Evolutionary conservation across 2,113 vertebrate genomes (phyloP).

Genomic region (Meriones unguiculatus): DNA sequence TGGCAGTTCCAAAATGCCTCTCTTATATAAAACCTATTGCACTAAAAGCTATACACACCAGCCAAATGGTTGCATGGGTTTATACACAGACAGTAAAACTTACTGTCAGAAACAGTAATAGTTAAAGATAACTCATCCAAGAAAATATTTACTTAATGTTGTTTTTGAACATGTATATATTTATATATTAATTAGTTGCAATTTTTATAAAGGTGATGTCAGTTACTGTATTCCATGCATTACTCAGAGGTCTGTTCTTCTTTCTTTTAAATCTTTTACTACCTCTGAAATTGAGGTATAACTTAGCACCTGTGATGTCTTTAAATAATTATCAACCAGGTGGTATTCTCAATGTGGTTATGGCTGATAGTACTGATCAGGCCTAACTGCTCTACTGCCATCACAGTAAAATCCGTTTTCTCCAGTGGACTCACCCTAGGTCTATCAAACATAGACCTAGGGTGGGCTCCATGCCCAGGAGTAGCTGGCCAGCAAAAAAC

Average conservation of each 20-base stretch:
- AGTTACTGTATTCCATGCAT: background rate
- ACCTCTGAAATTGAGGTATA: background rate
- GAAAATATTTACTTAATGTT: constrained; percentile 42
- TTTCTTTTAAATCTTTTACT: background rate
- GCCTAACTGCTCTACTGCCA: background rate
- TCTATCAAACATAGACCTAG: background rate
- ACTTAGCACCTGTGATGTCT: constrained; percentile 5
- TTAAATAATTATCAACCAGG: constrained; percentile 26
- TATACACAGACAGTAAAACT: background rate
- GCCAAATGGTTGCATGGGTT: background rate
- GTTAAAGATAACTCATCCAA: constrained; percentile 27
- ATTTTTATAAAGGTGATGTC: background rate
- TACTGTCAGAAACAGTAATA: background rate
- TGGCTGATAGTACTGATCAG: background rate
- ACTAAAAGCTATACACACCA: constrained; percentile 6
- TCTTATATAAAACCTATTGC: background rate
- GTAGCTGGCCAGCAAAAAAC: background rate
- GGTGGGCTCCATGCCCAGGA: background rate
- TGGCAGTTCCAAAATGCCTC: constrained; percentile 44
- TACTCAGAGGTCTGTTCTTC: background rate
- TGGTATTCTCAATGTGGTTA: background rate
- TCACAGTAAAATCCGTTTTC: background rate
- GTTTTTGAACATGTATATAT: background rate
- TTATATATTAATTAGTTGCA: background rate
- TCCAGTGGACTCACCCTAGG: background rate